A percentile compares a stretch with the other conserved stretches of the same genome.
Evolutionary conservation across 2,888 invertebrate species (phyloP).

Genomic region (Trissoscelio sp.): DNA sequence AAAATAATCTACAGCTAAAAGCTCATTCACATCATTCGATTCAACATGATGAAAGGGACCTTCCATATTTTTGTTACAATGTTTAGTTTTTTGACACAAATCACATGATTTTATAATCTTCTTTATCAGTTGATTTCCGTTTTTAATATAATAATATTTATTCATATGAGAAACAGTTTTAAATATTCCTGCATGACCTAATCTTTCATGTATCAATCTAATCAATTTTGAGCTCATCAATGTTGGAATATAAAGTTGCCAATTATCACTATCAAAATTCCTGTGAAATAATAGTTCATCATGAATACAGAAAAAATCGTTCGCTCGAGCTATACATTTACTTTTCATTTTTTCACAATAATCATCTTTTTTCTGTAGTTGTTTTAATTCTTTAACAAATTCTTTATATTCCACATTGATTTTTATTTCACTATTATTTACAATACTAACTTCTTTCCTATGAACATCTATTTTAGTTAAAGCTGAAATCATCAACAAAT

Average conservation of each 20-base stretch:
- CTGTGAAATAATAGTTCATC: not conserved
- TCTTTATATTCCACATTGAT: not conserved
- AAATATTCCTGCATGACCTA: not conserved
- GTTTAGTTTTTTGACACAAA: slow-evolving; percentile 2
- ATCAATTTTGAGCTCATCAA: slow-evolving; percentile 1
- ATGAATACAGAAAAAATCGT: not conserved
- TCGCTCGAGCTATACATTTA: not conserved
- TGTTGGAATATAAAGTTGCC: slow-evolving; percentile 8
- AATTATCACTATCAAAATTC: not conserved
- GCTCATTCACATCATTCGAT: not conserved
- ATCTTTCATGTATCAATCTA: not conserved
- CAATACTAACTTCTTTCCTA: not conserved
- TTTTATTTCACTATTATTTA: not conserved
- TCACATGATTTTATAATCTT: slow-evolving; percentile 1
- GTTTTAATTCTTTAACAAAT: not conserved
- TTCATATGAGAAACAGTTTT: not conserved
- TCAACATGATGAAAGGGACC: not conserved
- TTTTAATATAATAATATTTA: slow-evolving; percentile 3
- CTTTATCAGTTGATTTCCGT: not conserved
- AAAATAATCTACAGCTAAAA: slow-evolving; percentile 43
- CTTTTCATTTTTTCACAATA: not conserved
- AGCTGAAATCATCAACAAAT: not conserved
- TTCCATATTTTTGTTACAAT: not conserved
- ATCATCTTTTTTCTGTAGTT: not conserved
- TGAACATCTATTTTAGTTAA: not conserved